Evolutionary conservation across 2,888 invertebrate genomes (phyloP), one percentile per base, ranked within the genome.

Genomic region (Caenorhabditis japonica): DNA sequence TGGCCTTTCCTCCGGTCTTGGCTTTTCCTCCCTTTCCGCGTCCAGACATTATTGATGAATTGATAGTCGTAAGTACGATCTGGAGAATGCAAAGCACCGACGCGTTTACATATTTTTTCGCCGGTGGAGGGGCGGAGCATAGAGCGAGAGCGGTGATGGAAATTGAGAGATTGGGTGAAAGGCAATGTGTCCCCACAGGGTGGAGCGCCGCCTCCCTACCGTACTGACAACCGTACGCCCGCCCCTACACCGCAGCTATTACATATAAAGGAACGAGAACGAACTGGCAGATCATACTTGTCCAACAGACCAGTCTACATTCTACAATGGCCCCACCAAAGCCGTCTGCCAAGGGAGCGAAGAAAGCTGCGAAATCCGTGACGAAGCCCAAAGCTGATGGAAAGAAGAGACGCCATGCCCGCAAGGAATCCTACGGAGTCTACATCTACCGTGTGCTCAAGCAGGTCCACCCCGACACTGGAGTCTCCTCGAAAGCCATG

Each of bases 311-410:
- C 13, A 41, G 41, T 41, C 53, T 13, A 41, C 69, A 47, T 80
- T 69, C 23, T 84, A 84, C 82, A 83, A 84, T 34, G 83, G 85
- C 46, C 85, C 84, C 49, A 87, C 84, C n/a, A n/a, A n/a, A n/a
- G n/a, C n/a, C n/a, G n/a, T n/a, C n/a, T n/a, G n/a, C n/a, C n/a
- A n/a, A n/a, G 68, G 85, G 84, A 71, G 85, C 85, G 62, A 85
- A 85, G 81, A 85, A 86, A 73, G 85, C 85, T 75, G 86, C 82
- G 59, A 85, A 85, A 76, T 39, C 60, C 43, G 47, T 33, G n/a
- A 25, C 47, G 10, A 47, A n/a, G n/a, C n/a, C n/a, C n/a, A n/a
- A n/a, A n/a, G n/a, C n/a, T n/a, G n/a, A n/a, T n/a, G n/a, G n/a
- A n/a, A n/a, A n/a, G n/a, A n/a, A n/a, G n/a, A n/a, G n/a, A n/a